Evolutionary conservation across 2,888 invertebrate species (phyloP).

Genomic region (Napeogenes inachia): DNA sequence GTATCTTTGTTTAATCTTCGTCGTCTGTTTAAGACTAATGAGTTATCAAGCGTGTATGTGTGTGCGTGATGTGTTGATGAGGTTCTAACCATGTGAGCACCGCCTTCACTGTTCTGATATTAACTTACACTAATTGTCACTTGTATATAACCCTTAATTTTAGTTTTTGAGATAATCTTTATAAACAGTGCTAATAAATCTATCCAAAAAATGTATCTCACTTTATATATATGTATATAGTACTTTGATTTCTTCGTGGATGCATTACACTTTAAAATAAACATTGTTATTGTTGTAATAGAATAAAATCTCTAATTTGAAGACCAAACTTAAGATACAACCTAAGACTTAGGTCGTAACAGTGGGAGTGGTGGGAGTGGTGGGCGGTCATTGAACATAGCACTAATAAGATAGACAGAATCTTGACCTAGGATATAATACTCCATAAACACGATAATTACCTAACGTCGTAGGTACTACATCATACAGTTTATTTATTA

Average conservation of each 20-base stretch:
- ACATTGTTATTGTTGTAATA: too few relatives aligned
- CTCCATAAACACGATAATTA: slow-evolving; percentile 43
- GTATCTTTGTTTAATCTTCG: slow-evolving; percentile 7
- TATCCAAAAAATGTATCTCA: too few relatives aligned
- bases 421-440: slow-evolving; percentile 52
- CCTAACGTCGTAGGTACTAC: slow-evolving; percentile 31
- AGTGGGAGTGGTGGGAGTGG: slow-evolving; percentile 10
- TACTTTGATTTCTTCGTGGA: too few relatives aligned
- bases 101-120: too few relatives aligned
- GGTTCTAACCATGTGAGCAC: slow-evolving; percentile 9
- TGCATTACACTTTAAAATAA: too few relatives aligned
- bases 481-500: slow-evolving; percentile 1
- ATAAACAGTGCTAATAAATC: too few relatives aligned
- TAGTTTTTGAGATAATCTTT: too few relatives aligned
- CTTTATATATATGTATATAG: too few relatives aligned
- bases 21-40: slow-evolving; percentile 24
- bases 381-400: slow-evolving; percentile 1
- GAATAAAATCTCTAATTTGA: too few relatives aligned
- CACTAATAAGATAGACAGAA: slow-evolving; percentile 23
- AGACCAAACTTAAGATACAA: too few relatives aligned
- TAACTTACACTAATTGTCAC: too few relatives aligned
- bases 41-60: slow-evolving; percentile 27
- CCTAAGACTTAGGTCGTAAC: neutral
- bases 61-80: slow-evolving; percentile 16
- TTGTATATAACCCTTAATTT: too few relatives aligned